Base-by-base conservation (phyloP, 2,888 invertebrate genomes). In the Troides helena region DNA sequence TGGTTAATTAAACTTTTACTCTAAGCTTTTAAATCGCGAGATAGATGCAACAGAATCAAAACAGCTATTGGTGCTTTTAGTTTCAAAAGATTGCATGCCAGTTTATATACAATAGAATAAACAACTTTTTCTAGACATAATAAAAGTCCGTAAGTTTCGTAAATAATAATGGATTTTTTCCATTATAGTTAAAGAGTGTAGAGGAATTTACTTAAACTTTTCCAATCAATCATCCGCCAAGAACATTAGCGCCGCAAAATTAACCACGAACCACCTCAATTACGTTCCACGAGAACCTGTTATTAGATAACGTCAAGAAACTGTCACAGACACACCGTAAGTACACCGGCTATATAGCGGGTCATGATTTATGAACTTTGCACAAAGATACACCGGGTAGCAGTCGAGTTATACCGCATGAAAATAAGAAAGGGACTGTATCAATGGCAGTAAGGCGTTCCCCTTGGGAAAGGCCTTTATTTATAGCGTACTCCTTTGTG, bases 381-480 rank as follows among this genome's bases (percentile, higher is more conserved):
- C 80, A 83, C 82, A 83, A 84, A 85, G 81, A 90, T 86, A 89
- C 88, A 85, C 81, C 21, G 36, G 30, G 39, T 61, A 36, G 57
- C 61, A 82, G 85, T 82, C 84, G 87, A 88, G 86, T 89, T 85
- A 88, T 84, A 86, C 87, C 88, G 83, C 89, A 87, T 89, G 87
- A 87, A 89, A 89, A 90, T 89, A 89, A 88, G 90, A 89, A 90
- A 89, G 90, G 92, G 88, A 83, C 85, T 80, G 84, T 89, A 89
- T 91, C 90, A 91, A 91, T 91, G 89, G 90, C 91, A 87, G 85
- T 78, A 90, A 89, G 89, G 86, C 87, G 82, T 46, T 85, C 85
- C 90, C 82, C 77, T 74, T 87, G 87, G 87, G 81, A 78, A 77
- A 79, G 74, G 77, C 85, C 88, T 88, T 92, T 92, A 92, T 92